Evolutionary conservation across 2,797 vertebrate genomes (phyloP), one percentile per base, ranked within the genome.

Genomic region (Prionace glauca): DNA sequence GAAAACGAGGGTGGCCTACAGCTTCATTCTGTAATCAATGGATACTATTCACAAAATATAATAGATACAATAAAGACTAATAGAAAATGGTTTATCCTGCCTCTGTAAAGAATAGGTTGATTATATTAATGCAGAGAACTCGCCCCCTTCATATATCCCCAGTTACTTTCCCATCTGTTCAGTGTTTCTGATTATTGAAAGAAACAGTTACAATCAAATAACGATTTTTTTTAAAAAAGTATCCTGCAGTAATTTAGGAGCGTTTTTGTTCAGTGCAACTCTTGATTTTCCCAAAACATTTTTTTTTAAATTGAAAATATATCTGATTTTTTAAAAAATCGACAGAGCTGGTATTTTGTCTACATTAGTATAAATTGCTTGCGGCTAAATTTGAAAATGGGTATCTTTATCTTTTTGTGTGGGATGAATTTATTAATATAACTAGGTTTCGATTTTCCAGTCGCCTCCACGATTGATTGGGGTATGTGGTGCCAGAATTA

Each of bases 31-130:
- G 29, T 24, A 77, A 95, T 95, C 93, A 72, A 74, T 74, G 69
- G 71, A 95, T 77, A 95, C 93, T 41, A 65, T 92, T 67, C 90
- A 36, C 90, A 92, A 92, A 26, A 72, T 50, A 94, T 72, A 72
- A 94, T 74, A 95, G 93, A 9, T 77, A 26, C 93, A 95, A 95
- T 77, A 74, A 95, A 74, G 71, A 95, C 29, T 32, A 74, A 95
- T 95, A 95, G 71, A 74, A 95, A 95, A 29, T 95, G 93, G 93
- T 56, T 94, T 29, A 74, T 74, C 69, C 45, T 45, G 93, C 32
- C 93, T 95, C 69, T 20, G 50, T 74, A 95, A 72, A 93, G 65
- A 93, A 95, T 95, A 60, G 93, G 45, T 95, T 95, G 45, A 95
- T 95, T 95, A 95, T 74, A 95, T 95, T 45, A 94, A 74, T 72